Conservation (phyloP, 64 coral and sea anemone genomes). For the Actinia tenebrosa region DNA sequence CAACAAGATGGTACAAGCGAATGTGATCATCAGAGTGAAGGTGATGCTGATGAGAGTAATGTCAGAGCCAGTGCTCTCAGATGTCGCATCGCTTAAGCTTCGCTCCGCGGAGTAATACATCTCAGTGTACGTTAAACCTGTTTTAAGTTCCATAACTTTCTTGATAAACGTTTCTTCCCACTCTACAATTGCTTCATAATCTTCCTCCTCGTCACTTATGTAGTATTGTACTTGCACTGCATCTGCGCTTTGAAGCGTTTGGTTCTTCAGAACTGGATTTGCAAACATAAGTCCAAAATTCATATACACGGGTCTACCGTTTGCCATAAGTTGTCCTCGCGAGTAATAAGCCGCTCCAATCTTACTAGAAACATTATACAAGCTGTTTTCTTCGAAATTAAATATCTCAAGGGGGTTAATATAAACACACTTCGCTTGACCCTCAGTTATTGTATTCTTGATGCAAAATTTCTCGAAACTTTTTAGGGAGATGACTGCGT, state of each 20-base stretch:
- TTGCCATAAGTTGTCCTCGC: conserved; percentile 24
- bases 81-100: conserved; percentile 19
- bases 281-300: conserved; percentile 64
- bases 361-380: conserved; percentile 9
- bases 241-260: not conserved
- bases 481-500: conserved; percentile 13
- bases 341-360: conserved; percentile 9
- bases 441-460: not conserved
- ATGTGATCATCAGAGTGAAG: conserved; percentile 25
- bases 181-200: not conserved
- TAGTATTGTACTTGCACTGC: conserved; percentile 9
- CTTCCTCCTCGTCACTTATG: not conserved
- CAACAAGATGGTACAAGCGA: not conserved
- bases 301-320: conserved; percentile 39
- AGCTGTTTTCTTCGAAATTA: conserved; percentile 34
- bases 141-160: not conserved
- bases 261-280: not conserved
- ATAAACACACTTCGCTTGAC: conserved; percentile 36
- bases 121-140: not conserved
- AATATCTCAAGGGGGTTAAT: conserved; percentile 61
- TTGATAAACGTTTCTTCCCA: conserved; percentile 16
- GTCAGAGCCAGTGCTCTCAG: conserved; percentile 18
- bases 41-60: conserved; percentile 7
- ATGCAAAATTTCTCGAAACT: conserved; percentile 56
- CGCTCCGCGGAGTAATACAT: not conserved